phyloP scores from a whole-genome alignment of 2,888 invertebrate species.

The Nephrotoma guestfalica region DNA sequence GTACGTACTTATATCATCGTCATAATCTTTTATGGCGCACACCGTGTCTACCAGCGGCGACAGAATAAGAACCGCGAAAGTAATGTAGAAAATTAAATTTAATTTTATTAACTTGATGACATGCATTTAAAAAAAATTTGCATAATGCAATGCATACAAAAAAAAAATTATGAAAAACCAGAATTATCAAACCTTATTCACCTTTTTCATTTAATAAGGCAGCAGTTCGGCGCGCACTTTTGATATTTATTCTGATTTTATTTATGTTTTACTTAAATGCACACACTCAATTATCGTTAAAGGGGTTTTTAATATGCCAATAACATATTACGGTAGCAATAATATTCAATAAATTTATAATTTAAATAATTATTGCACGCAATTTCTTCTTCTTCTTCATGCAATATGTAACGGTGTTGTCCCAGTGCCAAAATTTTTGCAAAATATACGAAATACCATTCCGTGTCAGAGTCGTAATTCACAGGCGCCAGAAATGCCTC shows the following conservation, averaged over 20 bases:
- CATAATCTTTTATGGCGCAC: not conserved
- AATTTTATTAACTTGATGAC: not conserved
- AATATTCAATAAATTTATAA: too few relatives aligned
- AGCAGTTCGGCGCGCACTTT: not conserved
- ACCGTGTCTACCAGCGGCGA: not conserved
- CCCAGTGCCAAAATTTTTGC: too few relatives aligned
- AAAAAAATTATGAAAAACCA: not conserved
- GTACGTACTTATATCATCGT: not conserved
- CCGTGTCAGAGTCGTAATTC: too few relatives aligned
- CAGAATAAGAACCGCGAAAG: not conserved
- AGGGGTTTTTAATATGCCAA: not conserved
- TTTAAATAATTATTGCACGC: too few relatives aligned
- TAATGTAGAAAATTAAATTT: not conserved
- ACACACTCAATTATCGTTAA: not conserved
- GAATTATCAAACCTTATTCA: not conserved
- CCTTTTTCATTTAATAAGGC: not conserved
- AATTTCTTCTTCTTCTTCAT: too few relatives aligned
- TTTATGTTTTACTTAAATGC: not conserved
- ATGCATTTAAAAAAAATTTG: not conserved
- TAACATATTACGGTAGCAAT: too few relatives aligned
- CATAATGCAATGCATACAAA: not conserved
- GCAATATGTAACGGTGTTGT: too few relatives aligned
- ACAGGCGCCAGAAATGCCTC: too few relatives aligned
- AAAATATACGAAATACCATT: too few relatives aligned
- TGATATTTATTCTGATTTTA: not conserved